Evolutionary conservation across 2,797 vertebrate genomes (phyloP).

Genomic region (Iguana delicatissima): DNA sequence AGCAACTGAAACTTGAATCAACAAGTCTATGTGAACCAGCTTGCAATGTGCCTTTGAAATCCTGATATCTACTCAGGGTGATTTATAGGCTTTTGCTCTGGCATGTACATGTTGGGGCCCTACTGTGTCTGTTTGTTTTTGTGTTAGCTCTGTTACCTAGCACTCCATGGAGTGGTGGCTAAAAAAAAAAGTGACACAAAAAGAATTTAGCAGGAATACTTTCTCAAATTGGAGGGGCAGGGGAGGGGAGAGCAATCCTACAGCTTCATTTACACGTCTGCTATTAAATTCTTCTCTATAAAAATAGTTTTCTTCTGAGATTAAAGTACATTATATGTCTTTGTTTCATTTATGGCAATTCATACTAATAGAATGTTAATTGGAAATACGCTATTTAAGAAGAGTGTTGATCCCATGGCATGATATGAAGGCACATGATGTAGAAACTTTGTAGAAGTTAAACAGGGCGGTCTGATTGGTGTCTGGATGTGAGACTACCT

Average conservation of each 20-base stretch:
- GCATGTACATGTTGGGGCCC: slow-evolving; percentile 45
- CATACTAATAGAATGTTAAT: neutral
- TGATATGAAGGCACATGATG: too few relatives aligned
- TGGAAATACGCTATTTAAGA: neutral
- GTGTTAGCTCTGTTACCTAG: slow-evolving; percentile 64
- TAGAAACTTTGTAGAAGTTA: neutral
- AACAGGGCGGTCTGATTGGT: neutral
- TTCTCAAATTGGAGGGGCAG: slow-evolving; percentile 4
- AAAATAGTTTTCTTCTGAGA: neutral
- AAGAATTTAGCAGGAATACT: slow-evolving; percentile 34
- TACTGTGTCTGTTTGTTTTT: slow-evolving; percentile 60
- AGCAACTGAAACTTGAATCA: slow-evolving; percentile 62
- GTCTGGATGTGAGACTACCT: neutral
- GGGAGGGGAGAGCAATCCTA: neutral
- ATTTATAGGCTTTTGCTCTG: slow-evolving; percentile 68
- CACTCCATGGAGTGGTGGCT: slow-evolving; percentile 45
- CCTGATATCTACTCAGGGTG: slow-evolving; percentile 58
- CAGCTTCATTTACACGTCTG: neutral
- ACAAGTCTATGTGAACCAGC: slow-evolving; percentile 60
- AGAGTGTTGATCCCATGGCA: neutral
- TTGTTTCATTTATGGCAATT: neutral
- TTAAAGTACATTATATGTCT: neutral
- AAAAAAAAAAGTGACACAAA: slow-evolving; percentile 42
- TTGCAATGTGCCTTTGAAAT: slow-evolving; percentile 71
- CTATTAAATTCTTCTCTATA: neutral